phyloP scores from a whole-genome alignment of 2,113 vertebrate species.

The Ophthalmolycus amberensis region DNA sequence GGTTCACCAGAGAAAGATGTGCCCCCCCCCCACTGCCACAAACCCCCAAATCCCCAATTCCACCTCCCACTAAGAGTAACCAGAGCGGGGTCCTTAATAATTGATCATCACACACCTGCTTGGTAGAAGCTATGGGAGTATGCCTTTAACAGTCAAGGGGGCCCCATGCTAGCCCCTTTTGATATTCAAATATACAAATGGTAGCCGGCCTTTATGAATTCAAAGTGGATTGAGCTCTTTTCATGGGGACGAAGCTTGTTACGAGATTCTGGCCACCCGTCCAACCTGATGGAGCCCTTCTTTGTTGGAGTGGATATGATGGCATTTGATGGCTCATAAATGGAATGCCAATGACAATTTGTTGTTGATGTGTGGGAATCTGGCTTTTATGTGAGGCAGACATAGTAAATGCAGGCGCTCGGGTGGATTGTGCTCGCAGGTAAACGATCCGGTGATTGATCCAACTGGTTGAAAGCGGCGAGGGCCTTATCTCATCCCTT shows the following conservation, averaged over 20 bases:
- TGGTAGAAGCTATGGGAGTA: conserved; percentile 91
- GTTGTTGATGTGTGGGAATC: conserved; percentile 85
- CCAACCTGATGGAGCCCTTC: conserved; percentile 90
- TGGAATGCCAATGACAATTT: conserved; percentile 97
- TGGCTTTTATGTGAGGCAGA: conserved; percentile 85
- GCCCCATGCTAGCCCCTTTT: conserved; percentile 91
- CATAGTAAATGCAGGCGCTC: conserved; percentile 85
- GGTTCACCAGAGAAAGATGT: conserved; percentile 88
- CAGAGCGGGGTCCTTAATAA: conserved; percentile 97
- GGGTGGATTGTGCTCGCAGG: conserved; percentile 90
- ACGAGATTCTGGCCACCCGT: conserved; percentile 89
- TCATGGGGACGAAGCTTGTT: conserved; percentile 89
- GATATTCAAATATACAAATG: conserved; percentile 99
- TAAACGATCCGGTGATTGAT: conserved; percentile 93
- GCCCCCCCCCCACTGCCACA: conserved; percentile 78
- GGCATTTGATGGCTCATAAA: conserved; percentile 95
- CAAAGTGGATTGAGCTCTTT: conserved; percentile 64
- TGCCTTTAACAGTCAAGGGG: conserved; percentile 89
- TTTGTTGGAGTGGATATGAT: conserved; percentile 90
- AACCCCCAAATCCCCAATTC: conserved; percentile 82
- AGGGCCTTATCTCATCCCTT: conserved; percentile 71
- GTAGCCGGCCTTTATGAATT: conserved; percentile 90
- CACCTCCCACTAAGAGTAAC: conserved; percentile 89
- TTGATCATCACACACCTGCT: conserved; percentile 99
- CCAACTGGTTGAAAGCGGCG: conserved; percentile 87